phyloP scores from a whole-genome alignment of 2,888 invertebrate genomes.

The Hofmannophila pseudospretella region DNA sequence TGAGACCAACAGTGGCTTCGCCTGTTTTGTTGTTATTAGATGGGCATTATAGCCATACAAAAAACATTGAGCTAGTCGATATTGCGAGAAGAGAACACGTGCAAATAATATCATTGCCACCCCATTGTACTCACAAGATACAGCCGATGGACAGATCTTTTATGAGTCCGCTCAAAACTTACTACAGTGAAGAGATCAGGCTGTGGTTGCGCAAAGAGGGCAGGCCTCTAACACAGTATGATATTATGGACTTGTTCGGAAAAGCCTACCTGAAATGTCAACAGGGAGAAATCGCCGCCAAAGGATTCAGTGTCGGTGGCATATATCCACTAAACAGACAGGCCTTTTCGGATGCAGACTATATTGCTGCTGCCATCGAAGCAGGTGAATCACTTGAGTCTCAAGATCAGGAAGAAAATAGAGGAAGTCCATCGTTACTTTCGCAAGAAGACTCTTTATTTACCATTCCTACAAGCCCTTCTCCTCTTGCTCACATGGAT shows the following conservation, averaged over 20 bases:
- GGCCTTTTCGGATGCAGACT: slow-evolving; percentile 12
- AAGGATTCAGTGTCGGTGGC: slow-evolving; percentile 16
- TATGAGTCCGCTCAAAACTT: slow-evolving; percentile 16
- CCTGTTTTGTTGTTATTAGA: slow-evolving; percentile 15
- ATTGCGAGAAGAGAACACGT: slow-evolving; percentile 13
- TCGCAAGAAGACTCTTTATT: too few relatives aligned
- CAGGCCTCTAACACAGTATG: slow-evolving; percentile 13
- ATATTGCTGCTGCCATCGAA: slow-evolving; percentile 3
- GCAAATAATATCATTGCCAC: slow-evolving; percentile 12
- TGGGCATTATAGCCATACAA: slow-evolving; percentile 13
- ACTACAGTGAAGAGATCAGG: slow-evolving; percentile 28
- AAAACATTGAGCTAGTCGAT: slow-evolving; percentile 13
- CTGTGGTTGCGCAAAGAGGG: slow-evolving; percentile 18
- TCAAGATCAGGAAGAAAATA: too few relatives aligned
- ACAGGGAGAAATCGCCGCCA: slow-evolving; percentile 14
- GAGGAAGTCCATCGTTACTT: too few relatives aligned
- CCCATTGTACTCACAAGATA: slow-evolving; percentile 16
- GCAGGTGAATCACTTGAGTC: not conserved
- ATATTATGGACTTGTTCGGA: slow-evolving; percentile 18
- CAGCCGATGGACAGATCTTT: slow-evolving; percentile 16
- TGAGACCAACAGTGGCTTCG: slow-evolving; percentile 11
- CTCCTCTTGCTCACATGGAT: too few relatives aligned
- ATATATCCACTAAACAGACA: slow-evolving; percentile 14
- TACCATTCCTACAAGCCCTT: too few relatives aligned
- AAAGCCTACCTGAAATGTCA: slow-evolving; percentile 15